Percentiles rank a stretch among this genome's conserved stretches.
Evolutionary conservation across 53 echinoderm and acorn worm genomes (phyloP).

Genomic region (Actinopyga echinites): DNA sequence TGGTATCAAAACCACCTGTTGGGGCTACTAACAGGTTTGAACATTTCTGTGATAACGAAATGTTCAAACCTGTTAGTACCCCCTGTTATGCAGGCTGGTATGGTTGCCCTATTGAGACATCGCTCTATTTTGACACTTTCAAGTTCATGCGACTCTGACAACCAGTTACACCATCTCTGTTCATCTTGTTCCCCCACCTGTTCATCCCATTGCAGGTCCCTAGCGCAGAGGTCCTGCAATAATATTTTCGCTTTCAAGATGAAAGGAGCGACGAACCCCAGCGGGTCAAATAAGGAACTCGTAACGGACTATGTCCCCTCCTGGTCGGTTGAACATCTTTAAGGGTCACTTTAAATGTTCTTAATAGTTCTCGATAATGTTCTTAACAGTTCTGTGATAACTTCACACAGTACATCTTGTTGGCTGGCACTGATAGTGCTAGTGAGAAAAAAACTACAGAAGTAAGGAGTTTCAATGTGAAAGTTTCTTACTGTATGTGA

Average conservation of each 20-base stretch:
- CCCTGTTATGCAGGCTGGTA: no score
- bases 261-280: conserved; percentile 68
- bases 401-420: no score
- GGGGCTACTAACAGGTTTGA: no score
- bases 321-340: conserved; percentile 54
- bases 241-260: conserved; percentile 51
- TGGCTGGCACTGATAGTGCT: no score
- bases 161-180: neutral
- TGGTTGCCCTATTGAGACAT: conserved; percentile 14
- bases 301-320: conserved; percentile 44
- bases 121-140: conserved; percentile 5
- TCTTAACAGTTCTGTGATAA: no score
- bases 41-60: no score
- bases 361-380: no score
- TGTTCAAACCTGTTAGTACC: no score
- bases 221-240: conserved; percentile 49
- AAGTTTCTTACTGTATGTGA: no score
- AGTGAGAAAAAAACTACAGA: no score
- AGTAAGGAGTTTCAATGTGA: no score
- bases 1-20: no score
- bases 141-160: neutral
- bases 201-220: conserved; percentile 43
- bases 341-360: conserved; percentile 45
- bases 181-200: neutral
- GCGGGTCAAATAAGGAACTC: conserved; percentile 68